phyloP scores from a whole-genome alignment of 2,113 vertebrate genomes.

The Mirza zaza region DNA sequence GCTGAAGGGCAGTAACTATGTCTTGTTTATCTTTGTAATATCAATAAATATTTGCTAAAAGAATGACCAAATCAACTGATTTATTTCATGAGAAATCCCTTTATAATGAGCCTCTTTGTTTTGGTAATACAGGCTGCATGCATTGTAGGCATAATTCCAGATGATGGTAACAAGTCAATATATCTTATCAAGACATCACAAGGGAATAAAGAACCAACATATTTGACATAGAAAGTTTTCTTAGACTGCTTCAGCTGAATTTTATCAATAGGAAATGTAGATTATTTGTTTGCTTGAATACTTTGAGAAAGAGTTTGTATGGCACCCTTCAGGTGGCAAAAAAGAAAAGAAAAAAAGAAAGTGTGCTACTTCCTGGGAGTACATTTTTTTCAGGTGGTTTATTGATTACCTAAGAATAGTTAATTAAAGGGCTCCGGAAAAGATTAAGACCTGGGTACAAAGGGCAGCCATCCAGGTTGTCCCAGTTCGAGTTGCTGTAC shows the following conservation, averaged over 20 bases:
- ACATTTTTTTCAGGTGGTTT: constrained; percentile 1
- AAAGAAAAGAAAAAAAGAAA: too few relatives aligned
- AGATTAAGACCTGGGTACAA: background rate
- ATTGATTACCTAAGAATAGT: constrained; percentile 47
- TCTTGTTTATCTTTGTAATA: background rate
- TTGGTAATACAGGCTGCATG: background rate
- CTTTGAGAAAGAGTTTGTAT: background rate
- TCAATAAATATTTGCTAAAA: constrained; percentile 14
- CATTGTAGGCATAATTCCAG: background rate
- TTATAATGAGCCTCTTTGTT: background rate
- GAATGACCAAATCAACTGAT: background rate
- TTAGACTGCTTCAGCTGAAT: background rate
- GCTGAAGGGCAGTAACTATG: background rate
- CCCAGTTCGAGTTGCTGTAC: background rate
- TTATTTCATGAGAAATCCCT: background rate
- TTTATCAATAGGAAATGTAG: background rate
- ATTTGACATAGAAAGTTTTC: background rate
- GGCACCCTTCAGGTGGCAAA: too few relatives aligned
- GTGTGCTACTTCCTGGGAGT: background rate
- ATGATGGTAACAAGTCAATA: background rate
- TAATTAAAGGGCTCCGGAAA: constrained; percentile 9
- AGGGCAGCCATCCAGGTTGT: background rate
- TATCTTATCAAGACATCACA: background rate
- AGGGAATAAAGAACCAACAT: background rate
- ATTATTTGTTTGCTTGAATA: background rate